A percentile compares a stretch with the other conserved stretches of the same genome.
phyloP scores from a whole-genome alignment of 2,797 vertebrate species.

The Eleutherodactylus coqui region DNA sequence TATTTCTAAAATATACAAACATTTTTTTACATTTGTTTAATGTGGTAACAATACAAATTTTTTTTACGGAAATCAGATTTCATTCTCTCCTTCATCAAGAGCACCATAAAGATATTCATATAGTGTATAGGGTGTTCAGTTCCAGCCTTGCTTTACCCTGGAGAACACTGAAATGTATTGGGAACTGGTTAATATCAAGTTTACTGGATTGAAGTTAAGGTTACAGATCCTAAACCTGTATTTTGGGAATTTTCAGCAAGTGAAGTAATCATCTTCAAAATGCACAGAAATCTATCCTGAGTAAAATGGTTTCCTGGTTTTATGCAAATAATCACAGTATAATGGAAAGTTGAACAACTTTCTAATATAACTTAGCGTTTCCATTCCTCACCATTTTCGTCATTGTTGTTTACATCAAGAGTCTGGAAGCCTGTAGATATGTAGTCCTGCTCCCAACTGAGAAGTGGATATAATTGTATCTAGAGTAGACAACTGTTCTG shows the following conservation, averaged over 20 bases:
- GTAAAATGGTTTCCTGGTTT: background rate
- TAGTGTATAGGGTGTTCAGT: background rate
- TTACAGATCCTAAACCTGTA: background rate
- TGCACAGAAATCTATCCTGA: background rate
- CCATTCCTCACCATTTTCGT: background rate
- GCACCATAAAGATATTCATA: background rate
- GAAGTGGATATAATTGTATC: too few relatives aligned
- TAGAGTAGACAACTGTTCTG: too few relatives aligned
- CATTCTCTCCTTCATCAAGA: background rate
- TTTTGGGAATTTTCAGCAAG: background rate
- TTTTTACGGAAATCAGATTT: background rate
- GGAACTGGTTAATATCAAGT: background rate
- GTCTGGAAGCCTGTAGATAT: too few relatives aligned
- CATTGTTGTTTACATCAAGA: background rate
- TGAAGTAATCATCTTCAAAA: background rate
- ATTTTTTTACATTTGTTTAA: too few relatives aligned
- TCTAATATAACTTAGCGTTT: background rate
- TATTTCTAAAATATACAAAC: conserved; percentile 37
- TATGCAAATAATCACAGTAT: background rate
- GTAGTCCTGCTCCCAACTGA: too few relatives aligned
- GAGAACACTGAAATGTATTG: conserved; percentile 8
- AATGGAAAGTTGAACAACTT: background rate
- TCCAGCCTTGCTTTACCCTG: background rate
- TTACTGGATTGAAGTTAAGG: background rate
- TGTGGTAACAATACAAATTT: background rate